Base-by-base conservation (phyloP, 2,113 vertebrate genomes). In the Electrona antarctica region DNA sequence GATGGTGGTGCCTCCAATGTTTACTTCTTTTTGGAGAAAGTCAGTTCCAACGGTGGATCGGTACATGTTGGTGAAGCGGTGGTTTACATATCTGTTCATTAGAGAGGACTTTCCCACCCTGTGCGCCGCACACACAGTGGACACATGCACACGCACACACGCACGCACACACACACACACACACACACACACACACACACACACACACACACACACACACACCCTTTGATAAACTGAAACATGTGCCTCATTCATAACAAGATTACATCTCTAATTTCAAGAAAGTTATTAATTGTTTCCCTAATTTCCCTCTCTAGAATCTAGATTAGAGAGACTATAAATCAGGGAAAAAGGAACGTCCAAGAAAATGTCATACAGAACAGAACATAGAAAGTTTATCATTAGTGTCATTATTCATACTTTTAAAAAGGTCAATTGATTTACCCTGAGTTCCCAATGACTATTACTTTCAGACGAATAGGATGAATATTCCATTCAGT, bases 371-470 rank as follows among this genome's bases (percentile, higher is more conserved):
- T 0, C 4, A 61, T 47, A 15, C 5, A 64, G 41, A 54, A 60
- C 2, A 2, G 7, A 41, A 3, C 13, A 13, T 13, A 13, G 11
- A 41, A 4, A 2, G 33, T 6, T 6, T 41, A 41, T 41, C 33
- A 41, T 41, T 41, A 41, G 0, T 41, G 33, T 21, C 21, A 21
- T 21, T 21, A 21, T 21, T 21, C 1, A 21, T 21, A 21, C 2
- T 21, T 21, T 21, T 2, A 13, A 48, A 58, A 1, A 13, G 7
- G 47, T 0, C 7, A 0, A 5, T n/a, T 5, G 9, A 8, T 76
- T 90, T 85, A 93, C 93, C 91, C 91, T 1, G 92, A 90, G 77
- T 82, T 89, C 56, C 93, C 93, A 28, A 93, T 86, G 55, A 93
- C 80, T 68, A 93, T 83, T 1, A 91, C 29, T 80, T 93, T 93